Conservation (phyloP, 1,140 invertebrate genomes). For the Bombus waltoni region DNA sequence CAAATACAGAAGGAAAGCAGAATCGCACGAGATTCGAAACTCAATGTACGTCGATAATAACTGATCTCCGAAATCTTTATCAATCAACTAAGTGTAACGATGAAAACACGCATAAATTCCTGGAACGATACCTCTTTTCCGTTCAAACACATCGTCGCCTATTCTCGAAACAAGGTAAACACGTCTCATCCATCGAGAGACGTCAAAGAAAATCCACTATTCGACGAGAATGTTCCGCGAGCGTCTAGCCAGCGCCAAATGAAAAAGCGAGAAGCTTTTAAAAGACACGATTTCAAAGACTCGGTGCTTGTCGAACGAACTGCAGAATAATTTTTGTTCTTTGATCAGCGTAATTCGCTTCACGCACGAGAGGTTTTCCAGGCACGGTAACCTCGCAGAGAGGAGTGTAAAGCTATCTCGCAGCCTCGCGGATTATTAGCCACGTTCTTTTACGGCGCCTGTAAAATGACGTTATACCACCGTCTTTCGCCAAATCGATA, state of each 20-base stretch:
- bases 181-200: not conserved
- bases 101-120: too few species aligned
- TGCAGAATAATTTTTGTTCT: conserved; percentile 17
- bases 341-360: conserved; percentile 50
- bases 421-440: conserved; percentile 29
- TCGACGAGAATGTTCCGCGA: conserved; percentile 43
- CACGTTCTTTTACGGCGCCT: conserved; percentile 27
- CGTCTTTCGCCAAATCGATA: conserved; percentile 12
- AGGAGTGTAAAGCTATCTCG: not conserved
- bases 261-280: conserved; percentile 33
- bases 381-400: not conserved
- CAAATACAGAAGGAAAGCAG: too few species aligned
- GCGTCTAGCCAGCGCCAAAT: conserved; percentile 35
- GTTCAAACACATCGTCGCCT: too few species aligned
- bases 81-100: too few species aligned
- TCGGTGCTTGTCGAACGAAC: conserved; percentile 8
- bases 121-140: too few species aligned
- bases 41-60: too few species aligned
- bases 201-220: conserved; percentile 45
- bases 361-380: not conserved
- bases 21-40: too few species aligned
- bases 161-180: too few species aligned
- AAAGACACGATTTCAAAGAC: conserved; percentile 10
- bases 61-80: too few species aligned
- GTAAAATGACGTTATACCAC: conserved; percentile 8